Evolutionary conservation across 2,888 invertebrate species (phyloP), one percentile per base, ranked within the genome.

Genomic region (Spodoptera exigua): DNA sequence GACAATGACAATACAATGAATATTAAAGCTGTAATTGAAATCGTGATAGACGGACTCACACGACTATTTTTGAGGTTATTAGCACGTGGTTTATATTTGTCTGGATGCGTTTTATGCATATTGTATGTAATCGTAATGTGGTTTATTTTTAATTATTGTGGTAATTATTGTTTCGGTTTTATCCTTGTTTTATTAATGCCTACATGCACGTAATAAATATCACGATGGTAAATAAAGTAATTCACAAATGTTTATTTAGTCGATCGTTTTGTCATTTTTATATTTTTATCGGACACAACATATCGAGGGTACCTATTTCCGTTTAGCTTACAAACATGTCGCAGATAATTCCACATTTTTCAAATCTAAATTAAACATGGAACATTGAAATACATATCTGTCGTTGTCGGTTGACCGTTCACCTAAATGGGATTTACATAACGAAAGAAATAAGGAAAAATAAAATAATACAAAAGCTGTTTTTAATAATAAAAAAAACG

Each of bases 401-500:
- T 49, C 32, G 49, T 16, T 27, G 27, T 35, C 16, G 17, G 17
- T 32, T 39, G 18, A 37, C 34, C 35, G 17, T 1, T 21, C 16
- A 13, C 9, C 13, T 35, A 9, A 48, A 16, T 18, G 18, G 27
- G 27, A 10, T 73, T 59, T 61, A 55, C 45, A 41, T 60, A 74
- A 64, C 45, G 43, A 51, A 47, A 49, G 52, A 68, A 21, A 65
- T 56, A 62, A 74, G 60, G 68, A 65, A 71, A 62, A 48, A 12
- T 12, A 40, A 58, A 59, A 54, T 18, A 5, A 16, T 16, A 0
- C 34, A 61, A 54, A 48, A 21, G 4, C 12, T 10, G 14, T 61
- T 66, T 67, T 67, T 76, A 59, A 58, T 65, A 64, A 61, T 68
- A 76, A 75, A 76, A 79, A 63, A 44, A 71, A 57, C 63, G 58